Conservation (phyloP, 2,888 invertebrate genomes). For the Tachina fera region DNA sequence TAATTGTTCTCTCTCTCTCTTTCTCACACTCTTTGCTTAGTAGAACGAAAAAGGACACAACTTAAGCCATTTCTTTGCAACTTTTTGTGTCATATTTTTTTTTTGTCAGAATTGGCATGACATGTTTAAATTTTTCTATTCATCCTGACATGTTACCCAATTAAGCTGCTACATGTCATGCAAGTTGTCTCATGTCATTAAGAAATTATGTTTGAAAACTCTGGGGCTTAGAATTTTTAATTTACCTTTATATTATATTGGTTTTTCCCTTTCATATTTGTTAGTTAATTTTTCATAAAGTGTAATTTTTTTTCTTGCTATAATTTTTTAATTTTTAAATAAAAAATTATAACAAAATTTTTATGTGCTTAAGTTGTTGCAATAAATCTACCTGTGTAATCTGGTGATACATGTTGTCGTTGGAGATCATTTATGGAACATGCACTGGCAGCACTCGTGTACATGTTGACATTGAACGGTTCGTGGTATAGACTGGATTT, state of each 20-base stretch:
- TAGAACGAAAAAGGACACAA: background rate
- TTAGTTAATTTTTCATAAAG: constrained; percentile 57
- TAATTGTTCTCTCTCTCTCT: no score
- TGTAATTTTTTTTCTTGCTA: constrained; percentile 15
- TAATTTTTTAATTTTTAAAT: constrained; percentile 16
- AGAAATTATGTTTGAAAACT: constrained; percentile 58
- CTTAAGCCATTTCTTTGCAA: background rate
- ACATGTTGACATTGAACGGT: constrained; percentile 84
- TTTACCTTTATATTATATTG: background rate
- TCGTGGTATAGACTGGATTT: constrained; percentile 84
- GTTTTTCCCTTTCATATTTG: background rate
- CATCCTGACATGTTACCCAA: constrained; percentile 66
- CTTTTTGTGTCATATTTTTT: background rate
- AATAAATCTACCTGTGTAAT: constrained; percentile 84
- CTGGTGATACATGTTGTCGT: constrained; percentile 84
- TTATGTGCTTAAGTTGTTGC: background rate
- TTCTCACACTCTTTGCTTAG: no score
- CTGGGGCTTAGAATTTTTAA: constrained; percentile 12
- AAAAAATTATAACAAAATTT: no score
- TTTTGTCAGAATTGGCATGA: constrained; percentile 33
- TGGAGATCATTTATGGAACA: constrained; percentile 83
- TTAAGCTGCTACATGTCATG: constrained; percentile 65
- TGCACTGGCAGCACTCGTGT: constrained; percentile 83
- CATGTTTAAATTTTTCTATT: constrained; percentile 36
- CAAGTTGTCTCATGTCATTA: constrained; percentile 49